Evolutionary conservation across 2,888 invertebrate species (phyloP), one percentile per base, ranked within the genome.

Genomic region (Athrips mouffetella): DNA sequence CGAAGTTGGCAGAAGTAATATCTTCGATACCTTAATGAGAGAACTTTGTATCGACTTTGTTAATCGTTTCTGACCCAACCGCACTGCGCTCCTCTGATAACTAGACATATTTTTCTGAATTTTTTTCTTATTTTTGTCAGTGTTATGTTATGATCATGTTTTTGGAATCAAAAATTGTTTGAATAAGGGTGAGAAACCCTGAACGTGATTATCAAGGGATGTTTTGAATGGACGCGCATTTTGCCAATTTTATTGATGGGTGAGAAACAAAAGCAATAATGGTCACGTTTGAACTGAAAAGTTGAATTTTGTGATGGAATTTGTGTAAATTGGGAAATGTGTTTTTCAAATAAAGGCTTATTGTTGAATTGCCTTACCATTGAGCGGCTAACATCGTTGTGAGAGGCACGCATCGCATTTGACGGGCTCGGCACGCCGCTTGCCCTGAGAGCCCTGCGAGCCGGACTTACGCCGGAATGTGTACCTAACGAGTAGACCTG

Each of bases 401-500:
- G 89, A 89, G 80, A 89, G 88, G 85, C 89, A 89, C 82, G 89
- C 88, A 79, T 89, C 87, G 83, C 89, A 89, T 80, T 84, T 82
- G 82, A 84, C 86, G 74, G 86, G 83, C 76, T 89, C 88, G 70
- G 80, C 75, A 70, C 83, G 84, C 73, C 83, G 80, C 80, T 81
- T 86, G 80, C 77, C 79, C 80, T 84, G 86, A 79, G 88, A 81
- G 80, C 79, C 83, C 74, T 87, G 88, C 76, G 87, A 83, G 76
- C 84, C 86, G 81, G 89, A 87, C 83, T 89, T 89, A 89, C 89
- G 89, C 77, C 89, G 89, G 83, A 89, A 89, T 83, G 89, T 89
- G 88, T 89, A 89, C 89, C 89, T 89, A 89, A 89, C 89, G 86
- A 89, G 89, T 74, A 89, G 89, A 89, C 89, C 89, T 89, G 89